These are phyloP conservation scores for Epistrophella euchroma DNA, from an alignment of 2,888 invertebrate species.

Conservation along the genomic window DNA sequence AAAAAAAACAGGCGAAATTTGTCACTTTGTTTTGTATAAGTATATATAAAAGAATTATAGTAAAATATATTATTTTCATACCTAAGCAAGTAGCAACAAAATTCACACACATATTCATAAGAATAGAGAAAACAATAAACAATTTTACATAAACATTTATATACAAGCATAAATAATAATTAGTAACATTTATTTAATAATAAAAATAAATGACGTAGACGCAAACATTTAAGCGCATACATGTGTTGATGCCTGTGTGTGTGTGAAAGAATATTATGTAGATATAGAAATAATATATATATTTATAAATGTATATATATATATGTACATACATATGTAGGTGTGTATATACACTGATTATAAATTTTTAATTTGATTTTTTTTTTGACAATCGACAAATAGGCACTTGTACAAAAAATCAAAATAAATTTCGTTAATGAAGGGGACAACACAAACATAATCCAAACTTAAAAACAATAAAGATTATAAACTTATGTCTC, in stretches of 20 bases:
- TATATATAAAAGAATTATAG: constrained; percentile 67
- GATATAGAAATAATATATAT: constrained; percentile 25
- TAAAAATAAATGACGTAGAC: neutral
- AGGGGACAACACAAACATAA: constrained; percentile 2
- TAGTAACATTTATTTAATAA: constrained; percentile 41
- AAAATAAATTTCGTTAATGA: neutral
- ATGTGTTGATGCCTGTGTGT: constrained; percentile 64
- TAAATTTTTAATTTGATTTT: constrained; percentile 80
- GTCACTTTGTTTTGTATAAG: constrained; percentile 46
- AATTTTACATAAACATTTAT: constrained; percentile 61
- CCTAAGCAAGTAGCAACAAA: constrained; percentile 56
- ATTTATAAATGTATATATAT: neutral
- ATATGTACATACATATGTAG: constrained; percentile 59
- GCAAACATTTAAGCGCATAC: constrained; percentile 6
- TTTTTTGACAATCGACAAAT: constrained; percentile 84
- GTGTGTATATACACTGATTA: constrained; percentile 80
- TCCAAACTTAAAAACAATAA: constrained; percentile 77
- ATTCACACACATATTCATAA: constrained; percentile 72
- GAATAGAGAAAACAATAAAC: constrained; percentile 44
- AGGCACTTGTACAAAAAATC: constrained; percentile 82
- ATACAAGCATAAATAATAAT: constrained; percentile 73
- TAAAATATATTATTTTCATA: constrained; percentile 71
- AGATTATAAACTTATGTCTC: constrained; percentile 63
- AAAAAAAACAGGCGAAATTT: constrained; percentile 50
- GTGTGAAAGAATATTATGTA: constrained; percentile 23